These are phyloP conservation scores for Pangasius macronema DNA, from an alignment of 2,797 vertebrate species.

Conservation along the genomic window DNA sequence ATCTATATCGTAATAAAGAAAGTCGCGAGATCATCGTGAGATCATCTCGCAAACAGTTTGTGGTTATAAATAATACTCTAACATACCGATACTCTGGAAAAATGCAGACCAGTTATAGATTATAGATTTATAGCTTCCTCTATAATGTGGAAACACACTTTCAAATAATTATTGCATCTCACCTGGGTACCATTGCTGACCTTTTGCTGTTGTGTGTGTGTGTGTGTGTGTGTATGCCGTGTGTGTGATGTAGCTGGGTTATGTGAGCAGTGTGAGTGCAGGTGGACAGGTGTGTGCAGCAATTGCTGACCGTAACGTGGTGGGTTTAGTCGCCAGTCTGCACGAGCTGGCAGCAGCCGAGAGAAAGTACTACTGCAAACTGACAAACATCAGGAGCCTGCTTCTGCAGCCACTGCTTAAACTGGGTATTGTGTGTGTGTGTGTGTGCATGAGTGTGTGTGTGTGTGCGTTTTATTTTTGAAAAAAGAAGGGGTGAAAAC, in stretches of 20 bases:
- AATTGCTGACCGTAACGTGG: conserved; percentile 87
- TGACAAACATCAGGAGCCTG: conserved; percentile 85
- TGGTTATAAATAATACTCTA: neutral
- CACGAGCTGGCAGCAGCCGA: conserved; percentile 92
- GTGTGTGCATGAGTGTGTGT: conserved; percentile 13
- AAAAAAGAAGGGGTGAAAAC: neutral
- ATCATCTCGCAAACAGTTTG: neutral
- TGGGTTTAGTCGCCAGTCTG: conserved; percentile 91
- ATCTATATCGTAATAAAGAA: neutral
- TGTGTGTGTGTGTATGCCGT: conserved; percentile 2
- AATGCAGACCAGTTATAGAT: neutral
- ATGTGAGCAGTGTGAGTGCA: conserved; percentile 86
- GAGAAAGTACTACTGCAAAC: conserved; percentile 89
- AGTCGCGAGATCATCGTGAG: neutral
- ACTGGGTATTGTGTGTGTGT: conserved; percentile 74
- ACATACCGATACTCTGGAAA: neutral
- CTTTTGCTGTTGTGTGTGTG: neutral
- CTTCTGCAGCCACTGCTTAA: conserved; percentile 89
- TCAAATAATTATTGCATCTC: neutral
- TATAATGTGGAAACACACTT: neutral
- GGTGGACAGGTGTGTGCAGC: conserved; percentile 82
- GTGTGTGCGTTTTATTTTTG: neutral
- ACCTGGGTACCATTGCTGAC: neutral
- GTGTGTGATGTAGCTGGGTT: conserved; percentile 80
- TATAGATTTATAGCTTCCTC: neutral